Evolutionary conservation across 2,113 vertebrate genomes (phyloP), one percentile per base, ranked within the genome.

Genomic region (Phrynocephalus versicolor): DNA sequence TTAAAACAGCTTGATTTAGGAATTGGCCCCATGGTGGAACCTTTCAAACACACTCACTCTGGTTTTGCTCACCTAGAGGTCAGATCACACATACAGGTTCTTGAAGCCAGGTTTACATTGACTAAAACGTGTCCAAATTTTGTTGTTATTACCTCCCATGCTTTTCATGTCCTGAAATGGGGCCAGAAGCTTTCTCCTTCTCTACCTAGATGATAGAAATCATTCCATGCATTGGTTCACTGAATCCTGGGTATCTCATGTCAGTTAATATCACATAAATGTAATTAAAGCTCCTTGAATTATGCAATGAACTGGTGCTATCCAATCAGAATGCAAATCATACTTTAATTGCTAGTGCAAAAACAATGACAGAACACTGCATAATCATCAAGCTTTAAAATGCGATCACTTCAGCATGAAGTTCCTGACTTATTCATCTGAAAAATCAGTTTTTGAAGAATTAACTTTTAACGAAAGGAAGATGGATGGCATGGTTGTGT

Each of bases 361-460:
- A 67, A 67, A n/a, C n/a, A 70, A 87, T 5, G 23, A 5, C 76
- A 35, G 18, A 41, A 86, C 67, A 23, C 67, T 64, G 3, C 33
- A 71, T 37, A 39, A 3, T 69, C 51, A 88, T 33, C 1, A 73
- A 6, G 2, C 30, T 88, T 79, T 51, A n/a, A 83, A 27, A 70
- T 8, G 1, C 3, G 41, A 84, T 25, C 2, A 39, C 84, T 25
- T 70, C 85, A 89, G 51, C 69, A 81, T 25, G 82, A 84, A 23
- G 21, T 84, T 90, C 58, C 71, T 79, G 21, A 58, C 70, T 51
- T 69, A 51, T 30, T 83, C 58, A 76, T 84, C 65, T 74, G 75
- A 37, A 76, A 83, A 88, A 58, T 2, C 13, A 2, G 16, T 85
- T n/a, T 39, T 70, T 35, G 55, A 89, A 83, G 30, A 65, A 81